Percentiles rank a stretch among this genome's conserved stretches.
These are phyloP conservation scores for Endomychus coccineus DNA, from an alignment of 2,888 invertebrate species.

Conservation along the genomic window DNA sequence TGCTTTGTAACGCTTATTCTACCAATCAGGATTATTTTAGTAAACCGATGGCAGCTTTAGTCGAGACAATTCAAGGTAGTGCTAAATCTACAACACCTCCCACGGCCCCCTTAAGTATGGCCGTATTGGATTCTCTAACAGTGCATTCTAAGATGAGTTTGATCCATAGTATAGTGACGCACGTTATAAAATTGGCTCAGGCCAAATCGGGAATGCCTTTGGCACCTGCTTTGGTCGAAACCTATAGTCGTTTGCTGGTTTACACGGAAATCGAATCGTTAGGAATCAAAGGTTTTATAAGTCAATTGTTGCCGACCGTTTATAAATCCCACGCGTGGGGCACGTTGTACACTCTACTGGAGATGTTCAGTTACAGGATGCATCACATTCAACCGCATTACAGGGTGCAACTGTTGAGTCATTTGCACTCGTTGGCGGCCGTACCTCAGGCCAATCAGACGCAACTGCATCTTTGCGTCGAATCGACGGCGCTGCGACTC, in stretches of 20 bases:
- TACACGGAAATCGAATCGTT: constrained; percentile 96
- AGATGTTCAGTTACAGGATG: constrained; percentile 94
- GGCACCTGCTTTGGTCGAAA: constrained; percentile 89
- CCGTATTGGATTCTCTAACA: constrained; percentile 85
- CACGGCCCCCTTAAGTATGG: constrained; percentile 85
- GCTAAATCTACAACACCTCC: constrained; percentile 52
- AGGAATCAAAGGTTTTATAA: constrained; percentile 93
- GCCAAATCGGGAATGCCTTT: constrained; percentile 76
- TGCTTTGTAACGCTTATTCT: constrained; percentile 91
- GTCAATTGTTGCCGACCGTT: constrained; percentile 85
- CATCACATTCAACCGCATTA: constrained; percentile 97
- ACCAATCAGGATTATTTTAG: constrained; percentile 89
- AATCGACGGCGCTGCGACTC: constrained; percentile 41
- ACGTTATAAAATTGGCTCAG: constrained; percentile 85
- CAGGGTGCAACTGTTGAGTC: constrained; percentile 82
- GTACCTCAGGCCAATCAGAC: constrained; percentile 93
- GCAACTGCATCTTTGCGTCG: constrained; percentile 77
- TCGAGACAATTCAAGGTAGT: constrained; percentile 68
- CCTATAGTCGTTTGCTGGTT: constrained; percentile 85
- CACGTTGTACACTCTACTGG: constrained; percentile 87
- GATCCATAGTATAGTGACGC: constrained; percentile 65
- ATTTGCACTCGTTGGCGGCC: constrained; percentile 84
- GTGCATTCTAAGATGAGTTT: constrained; percentile 91
- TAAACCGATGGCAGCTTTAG: constrained; percentile 84
- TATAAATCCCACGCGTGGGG: constrained; percentile 93